phyloP scores from a whole-genome alignment of 2,888 invertebrate genomes.

The Leucoma salicis region DNA sequence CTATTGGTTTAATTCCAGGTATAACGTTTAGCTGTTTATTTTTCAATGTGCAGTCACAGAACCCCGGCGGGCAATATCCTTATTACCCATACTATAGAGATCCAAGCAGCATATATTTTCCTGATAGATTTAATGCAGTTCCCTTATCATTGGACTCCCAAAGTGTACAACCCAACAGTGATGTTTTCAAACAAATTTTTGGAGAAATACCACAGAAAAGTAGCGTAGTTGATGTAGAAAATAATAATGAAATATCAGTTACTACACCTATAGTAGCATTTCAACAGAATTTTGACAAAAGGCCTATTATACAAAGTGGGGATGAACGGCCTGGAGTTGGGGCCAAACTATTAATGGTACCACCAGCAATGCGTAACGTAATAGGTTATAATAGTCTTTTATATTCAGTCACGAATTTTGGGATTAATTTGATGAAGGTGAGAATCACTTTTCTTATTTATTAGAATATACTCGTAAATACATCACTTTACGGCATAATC shows the following conservation, averaged over 20 bases:
- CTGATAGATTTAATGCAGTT: constrained; percentile 13
- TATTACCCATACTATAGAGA: constrained; percentile 7
- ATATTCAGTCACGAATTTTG: constrained; percentile 49
- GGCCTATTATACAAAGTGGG: neutral
- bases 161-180: neutral
- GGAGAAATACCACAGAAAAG: neutral
- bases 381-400: constrained; percentile 16
- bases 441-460: neutral
- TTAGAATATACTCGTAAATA: too few species aligned
- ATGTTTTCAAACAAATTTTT: constrained; percentile 1
- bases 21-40: constrained; percentile 22
- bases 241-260: constrained; percentile 11
- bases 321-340: neutral
- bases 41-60: constrained; percentile 20
- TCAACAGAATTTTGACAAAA: neutral
- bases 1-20: constrained; percentile 22
- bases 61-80: neutral
- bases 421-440: constrained; percentile 57
- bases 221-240: constrained; percentile 16
- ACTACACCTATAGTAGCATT: neutral
- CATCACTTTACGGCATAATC: too few species aligned
- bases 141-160: constrained; percentile 1
- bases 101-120: constrained; percentile 27
- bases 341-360: neutral
- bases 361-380: neutral